These are phyloP conservation scores for Zaprionus ornatus DNA, from an alignment of 1,140 invertebrate species.

Conservation along the genomic window DNA sequence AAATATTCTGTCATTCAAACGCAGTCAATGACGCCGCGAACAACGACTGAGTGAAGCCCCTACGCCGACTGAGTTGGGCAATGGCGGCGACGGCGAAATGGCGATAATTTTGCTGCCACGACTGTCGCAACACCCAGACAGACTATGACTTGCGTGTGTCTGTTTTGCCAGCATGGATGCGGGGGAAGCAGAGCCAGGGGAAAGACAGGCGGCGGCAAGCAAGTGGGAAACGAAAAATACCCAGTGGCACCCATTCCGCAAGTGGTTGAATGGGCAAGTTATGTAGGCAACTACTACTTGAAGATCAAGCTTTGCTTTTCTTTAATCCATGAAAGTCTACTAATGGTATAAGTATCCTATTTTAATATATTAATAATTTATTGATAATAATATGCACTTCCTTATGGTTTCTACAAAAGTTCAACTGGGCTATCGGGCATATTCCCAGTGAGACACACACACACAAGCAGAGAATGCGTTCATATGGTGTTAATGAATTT, in stretches of 20 bases:
- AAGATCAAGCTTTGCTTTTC: too few species aligned
- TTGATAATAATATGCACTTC: background rate
- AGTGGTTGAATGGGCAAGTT: background rate
- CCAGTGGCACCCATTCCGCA: slow-evolving; percentile 23
- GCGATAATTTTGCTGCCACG: slow-evolving; percentile 68
- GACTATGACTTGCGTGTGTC: background rate
- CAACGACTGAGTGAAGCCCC: background rate
- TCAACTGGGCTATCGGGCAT: slow-evolving; percentile 14
- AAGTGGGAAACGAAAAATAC: slow-evolving; percentile 4
- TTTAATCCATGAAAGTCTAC: too few species aligned
- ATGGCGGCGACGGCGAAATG: slow-evolving; percentile 32
- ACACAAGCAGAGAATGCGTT: slow-evolving; percentile 42
- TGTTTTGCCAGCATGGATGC: too few species aligned
- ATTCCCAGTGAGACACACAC: slow-evolving; percentile 22
- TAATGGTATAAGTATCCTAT: too few species aligned
- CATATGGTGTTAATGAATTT: slow-evolving; percentile 74
- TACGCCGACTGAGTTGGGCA: background rate
- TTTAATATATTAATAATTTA: too few species aligned
- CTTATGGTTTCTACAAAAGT: background rate
- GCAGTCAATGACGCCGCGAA: slow-evolving; percentile 36
- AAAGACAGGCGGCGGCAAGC: too few species aligned
- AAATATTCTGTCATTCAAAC: slow-evolving; percentile 68
- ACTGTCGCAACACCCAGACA: slow-evolving; percentile 37
- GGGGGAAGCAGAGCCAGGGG: too few species aligned
- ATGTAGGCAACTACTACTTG: too few species aligned